phyloP scores from a whole-genome alignment of 2,797 vertebrate genomes.

The Alauda arvensis region DNA sequence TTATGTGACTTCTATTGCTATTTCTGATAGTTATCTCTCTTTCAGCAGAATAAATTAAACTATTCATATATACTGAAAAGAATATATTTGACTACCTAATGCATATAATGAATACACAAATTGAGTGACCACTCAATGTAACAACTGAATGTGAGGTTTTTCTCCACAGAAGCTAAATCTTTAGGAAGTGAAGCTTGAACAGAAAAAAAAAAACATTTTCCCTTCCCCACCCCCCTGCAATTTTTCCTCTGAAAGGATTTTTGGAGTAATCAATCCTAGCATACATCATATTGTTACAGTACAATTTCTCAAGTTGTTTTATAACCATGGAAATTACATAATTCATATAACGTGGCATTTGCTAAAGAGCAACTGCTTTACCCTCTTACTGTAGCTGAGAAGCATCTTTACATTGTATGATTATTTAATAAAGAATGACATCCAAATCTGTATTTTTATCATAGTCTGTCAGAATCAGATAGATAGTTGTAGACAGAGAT shows the following conservation, averaged over 20 bases:
- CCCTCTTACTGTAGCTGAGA: constrained; percentile 30
- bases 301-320: constrained; percentile 61
- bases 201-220: not conserved
- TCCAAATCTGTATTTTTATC: constrained; percentile 23
- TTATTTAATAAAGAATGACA: constrained; percentile 33
- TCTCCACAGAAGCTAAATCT: not conserved
- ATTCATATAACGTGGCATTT: constrained; percentile 21
- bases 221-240: not conserved
- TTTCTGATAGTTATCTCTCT: constrained; percentile 63
- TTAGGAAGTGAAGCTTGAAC: not conserved
- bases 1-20: constrained; percentile 72
- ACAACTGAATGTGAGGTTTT: constrained; percentile 17
- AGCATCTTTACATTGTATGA: not conserved
- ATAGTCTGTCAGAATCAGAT: not conserved
- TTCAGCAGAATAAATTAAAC: constrained; percentile 67
- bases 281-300: constrained; percentile 45
- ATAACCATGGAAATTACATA: constrained; percentile 54
- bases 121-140: constrained; percentile 26
- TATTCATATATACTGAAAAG: constrained; percentile 57
- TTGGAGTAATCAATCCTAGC: constrained; percentile 36
- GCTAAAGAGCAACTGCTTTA: constrained; percentile 41
- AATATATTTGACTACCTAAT: constrained; percentile 51
- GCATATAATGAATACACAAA: constrained; percentile 32
- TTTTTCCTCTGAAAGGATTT: constrained; percentile 51
- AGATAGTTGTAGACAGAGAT: not conserved